Conservation (phyloP, 1,140 invertebrate genomes). For the Elysia chlorotica region DNA sequence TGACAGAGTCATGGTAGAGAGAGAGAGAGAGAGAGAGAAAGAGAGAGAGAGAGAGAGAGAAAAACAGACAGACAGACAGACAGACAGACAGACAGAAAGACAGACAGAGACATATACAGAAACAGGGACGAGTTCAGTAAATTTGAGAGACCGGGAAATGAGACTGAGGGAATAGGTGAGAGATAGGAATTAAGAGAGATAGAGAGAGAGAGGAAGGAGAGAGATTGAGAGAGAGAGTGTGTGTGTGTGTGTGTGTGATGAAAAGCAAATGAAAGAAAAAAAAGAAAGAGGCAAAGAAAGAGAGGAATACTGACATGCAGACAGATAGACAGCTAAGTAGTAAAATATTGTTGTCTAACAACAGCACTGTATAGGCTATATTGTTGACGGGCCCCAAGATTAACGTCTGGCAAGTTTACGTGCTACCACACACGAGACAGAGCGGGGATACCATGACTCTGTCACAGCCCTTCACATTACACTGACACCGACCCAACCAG, state of each 20-base stretch:
- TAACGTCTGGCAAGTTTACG: no score
- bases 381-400: no score
- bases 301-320: neutral
- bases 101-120: neutral
- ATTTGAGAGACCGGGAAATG: neutral
- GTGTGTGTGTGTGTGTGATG: neutral
- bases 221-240: slow-evolving; percentile 10
- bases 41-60: neutral
- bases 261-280: no score
- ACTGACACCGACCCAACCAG: no score
- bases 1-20: neutral
- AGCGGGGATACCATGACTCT: neutral
- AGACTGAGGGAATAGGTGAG: neutral
- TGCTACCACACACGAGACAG: no score
- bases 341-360: no score
- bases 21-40: neutral
- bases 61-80: slow-evolving; percentile 5
- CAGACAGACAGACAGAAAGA: slow-evolving; percentile 3
- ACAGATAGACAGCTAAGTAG: no score
- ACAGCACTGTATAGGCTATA: no score
- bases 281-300: slow-evolving; percentile 2
- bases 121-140: neutral
- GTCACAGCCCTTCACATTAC: neutral
- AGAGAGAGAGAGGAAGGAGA: slow-evolving; percentile 8
- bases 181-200: neutral